Base-by-base conservation (phyloP, 92 coral and sea anemone species). In the Metridium senile region DNA sequence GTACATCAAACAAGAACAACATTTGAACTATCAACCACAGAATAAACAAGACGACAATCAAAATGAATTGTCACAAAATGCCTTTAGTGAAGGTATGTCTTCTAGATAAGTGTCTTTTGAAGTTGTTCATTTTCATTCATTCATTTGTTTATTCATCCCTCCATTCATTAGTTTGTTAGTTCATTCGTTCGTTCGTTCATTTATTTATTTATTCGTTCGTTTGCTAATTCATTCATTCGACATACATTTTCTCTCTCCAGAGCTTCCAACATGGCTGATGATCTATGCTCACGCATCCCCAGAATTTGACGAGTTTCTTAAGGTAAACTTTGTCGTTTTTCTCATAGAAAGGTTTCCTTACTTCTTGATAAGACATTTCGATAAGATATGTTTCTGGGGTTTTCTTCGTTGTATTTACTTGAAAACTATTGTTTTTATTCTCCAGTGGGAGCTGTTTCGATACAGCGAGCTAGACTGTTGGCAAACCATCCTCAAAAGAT, bases 391-490 rank as follows among this genome's bases (percentile, higher is more conserved):
- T 54, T 3, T 16, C 6, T 54, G 61, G 2, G 3, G 25, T 39
- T 25, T 33, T 10, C 13, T 19, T 64, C n/a, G 17, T 64, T 18
- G 19, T 18, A 4, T 64, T 33, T 54, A 17, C 52, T 7, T 45
- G n/a, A n/a, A n/a, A n/a, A n/a, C n/a, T n/a, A n/a, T n/a, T n/a
- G n/a, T n/a, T n/a, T 58, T 17, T 58, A 9, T 17, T 19, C 31
- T 11, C 64, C 68, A 96, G 99, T 96, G 99, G 99, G 99, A 96
- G 43, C 86, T 96, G 34, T 96, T 96, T 71, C 91, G 97, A 56
- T 96, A 87, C 72, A 82, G 89, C 17, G 97, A 96, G 81, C 77
- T 96, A 46, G 96, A 96, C 88, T 93, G 99, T 77, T 96, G 91
- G 86, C 94, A 91, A 75, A 81, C 97, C 3, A 92, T 94, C 85